These are phyloP conservation scores for Meiosimyza platycephala DNA, from an alignment of 2,888 invertebrate species.

Conservation along the genomic window DNA sequence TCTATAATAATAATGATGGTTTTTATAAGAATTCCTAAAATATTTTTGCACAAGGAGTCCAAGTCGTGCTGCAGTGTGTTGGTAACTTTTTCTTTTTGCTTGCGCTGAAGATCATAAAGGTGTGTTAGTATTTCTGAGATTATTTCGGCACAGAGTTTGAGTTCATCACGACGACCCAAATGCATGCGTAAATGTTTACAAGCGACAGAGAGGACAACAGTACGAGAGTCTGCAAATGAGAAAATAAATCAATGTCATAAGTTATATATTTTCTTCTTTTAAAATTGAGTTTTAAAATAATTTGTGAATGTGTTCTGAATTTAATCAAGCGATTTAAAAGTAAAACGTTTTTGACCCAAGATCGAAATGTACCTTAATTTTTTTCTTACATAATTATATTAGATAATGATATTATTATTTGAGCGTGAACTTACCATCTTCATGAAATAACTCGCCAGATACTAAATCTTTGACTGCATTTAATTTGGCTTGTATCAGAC, in stretches of 20 bases:
- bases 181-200: slow-evolving; percentile 89
- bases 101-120: slow-evolving; percentile 69
- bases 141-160: slow-evolving; percentile 86
- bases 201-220: slow-evolving; percentile 83
- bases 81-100: slow-evolving; percentile 69
- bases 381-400: too few species aligned
- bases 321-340: too few species aligned
- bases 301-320: too few species aligned
- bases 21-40: slow-evolving; percentile 86
- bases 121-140: slow-evolving; percentile 83
- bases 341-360: too few species aligned
- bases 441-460: slow-evolving; percentile 78
- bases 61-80: slow-evolving; percentile 78
- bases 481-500: slow-evolving; percentile 83
- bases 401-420: too few species aligned
- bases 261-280: neutral
- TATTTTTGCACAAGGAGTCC: slow-evolving; percentile 83
- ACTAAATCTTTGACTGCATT: slow-evolving; percentile 85
- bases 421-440: slow-evolving; percentile 71
- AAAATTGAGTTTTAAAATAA: too few species aligned
- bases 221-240: slow-evolving; percentile 79
- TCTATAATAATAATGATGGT: slow-evolving; percentile 86
- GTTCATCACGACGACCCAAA: slow-evolving; percentile 82
- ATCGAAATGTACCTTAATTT: too few species aligned
- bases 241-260: neutral